These are phyloP conservation scores for Ommatoiulus sabulosus DNA, from an alignment of 2,888 invertebrate genomes.

Conservation along the genomic window DNA sequence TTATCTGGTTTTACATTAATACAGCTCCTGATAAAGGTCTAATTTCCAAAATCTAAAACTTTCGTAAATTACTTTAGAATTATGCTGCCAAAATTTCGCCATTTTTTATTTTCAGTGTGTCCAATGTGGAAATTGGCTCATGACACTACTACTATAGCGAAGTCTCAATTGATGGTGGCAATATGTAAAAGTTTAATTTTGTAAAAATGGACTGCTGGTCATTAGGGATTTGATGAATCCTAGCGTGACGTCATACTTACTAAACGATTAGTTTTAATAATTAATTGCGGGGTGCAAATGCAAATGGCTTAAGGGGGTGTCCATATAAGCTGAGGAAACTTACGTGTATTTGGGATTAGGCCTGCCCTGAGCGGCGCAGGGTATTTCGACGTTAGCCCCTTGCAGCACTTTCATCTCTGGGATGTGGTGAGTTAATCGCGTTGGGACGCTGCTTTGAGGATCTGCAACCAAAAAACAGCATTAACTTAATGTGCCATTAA, in stretches of 20 bases:
- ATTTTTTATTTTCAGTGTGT: no score
- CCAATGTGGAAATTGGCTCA: no score
- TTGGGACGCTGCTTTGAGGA: slow-evolving; percentile 61
- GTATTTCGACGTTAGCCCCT: slow-evolving; percentile 54
- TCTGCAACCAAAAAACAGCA: slow-evolving; percentile 56
- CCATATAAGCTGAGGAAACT: background rate
- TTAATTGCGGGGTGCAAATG: background rate
- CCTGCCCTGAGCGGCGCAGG: slow-evolving; percentile 57
- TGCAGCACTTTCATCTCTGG: slow-evolving; percentile 55
- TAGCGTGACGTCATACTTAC: background rate
- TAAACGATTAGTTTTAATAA: background rate
- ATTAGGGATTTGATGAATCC: background rate
- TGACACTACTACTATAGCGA: no score
- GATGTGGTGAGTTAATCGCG: slow-evolving; percentile 60
- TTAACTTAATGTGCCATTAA: slow-evolving; percentile 17
- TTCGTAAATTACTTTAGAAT: no score
- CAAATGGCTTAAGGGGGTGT: background rate
- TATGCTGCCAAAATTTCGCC: no score
- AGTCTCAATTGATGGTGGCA: no score
- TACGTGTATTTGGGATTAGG: slow-evolving; percentile 57
- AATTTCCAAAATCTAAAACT: no score
- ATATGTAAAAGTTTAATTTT: no score
- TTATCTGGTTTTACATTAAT: no score
- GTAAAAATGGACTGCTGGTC: background rate
- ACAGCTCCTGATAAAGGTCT: no score